A percentile compares a stretch with the other conserved stretches of the same genome.
These are phyloP conservation scores for Strigamia transsilvanica DNA, from an alignment of 2,888 invertebrate genomes.

Conservation along the genomic window DNA sequence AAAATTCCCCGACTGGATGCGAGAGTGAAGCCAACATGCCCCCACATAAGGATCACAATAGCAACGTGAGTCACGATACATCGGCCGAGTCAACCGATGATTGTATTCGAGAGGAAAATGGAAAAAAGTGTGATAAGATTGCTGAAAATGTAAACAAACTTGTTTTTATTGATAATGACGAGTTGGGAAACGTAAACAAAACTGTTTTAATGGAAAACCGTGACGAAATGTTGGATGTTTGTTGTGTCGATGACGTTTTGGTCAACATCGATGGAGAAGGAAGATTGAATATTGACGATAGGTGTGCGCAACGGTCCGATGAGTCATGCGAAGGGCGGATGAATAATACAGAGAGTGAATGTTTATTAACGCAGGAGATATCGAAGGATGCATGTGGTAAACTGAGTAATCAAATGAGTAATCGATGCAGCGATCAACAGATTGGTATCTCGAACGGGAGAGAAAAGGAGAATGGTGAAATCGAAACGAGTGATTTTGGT, in stretches of 20 bases:
- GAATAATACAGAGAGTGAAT: constrained; percentile 16
- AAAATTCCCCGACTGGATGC: background rate
- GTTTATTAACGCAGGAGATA: constrained; percentile 3
- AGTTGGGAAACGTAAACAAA: constrained; percentile 31
- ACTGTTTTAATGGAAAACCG: background rate
- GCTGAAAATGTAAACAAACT: background rate
- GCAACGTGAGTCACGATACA: background rate
- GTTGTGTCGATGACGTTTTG: background rate
- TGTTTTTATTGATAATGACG: background rate
- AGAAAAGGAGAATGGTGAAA: background rate
- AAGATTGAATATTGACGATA: background rate
- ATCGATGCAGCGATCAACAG: constrained; percentile 10
- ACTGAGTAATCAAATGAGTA: constrained; percentile 40
- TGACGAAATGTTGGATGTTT: background rate
- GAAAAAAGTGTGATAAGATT: constrained; percentile 15
- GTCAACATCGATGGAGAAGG: background rate
- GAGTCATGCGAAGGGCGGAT: constrained; percentile 19
- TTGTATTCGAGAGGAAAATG: background rate
- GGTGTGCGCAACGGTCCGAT: constrained; percentile 14
- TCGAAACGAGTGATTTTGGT: background rate
- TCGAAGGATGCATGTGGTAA: constrained; percentile 19
- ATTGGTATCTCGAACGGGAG: background rate
- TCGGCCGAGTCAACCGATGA: background rate
- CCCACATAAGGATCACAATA: background rate
- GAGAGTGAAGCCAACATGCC: background rate